These are phyloP conservation scores for Dryas iulia DNA, from an alignment of 1,140 invertebrate species.

Conservation along the genomic window DNA sequence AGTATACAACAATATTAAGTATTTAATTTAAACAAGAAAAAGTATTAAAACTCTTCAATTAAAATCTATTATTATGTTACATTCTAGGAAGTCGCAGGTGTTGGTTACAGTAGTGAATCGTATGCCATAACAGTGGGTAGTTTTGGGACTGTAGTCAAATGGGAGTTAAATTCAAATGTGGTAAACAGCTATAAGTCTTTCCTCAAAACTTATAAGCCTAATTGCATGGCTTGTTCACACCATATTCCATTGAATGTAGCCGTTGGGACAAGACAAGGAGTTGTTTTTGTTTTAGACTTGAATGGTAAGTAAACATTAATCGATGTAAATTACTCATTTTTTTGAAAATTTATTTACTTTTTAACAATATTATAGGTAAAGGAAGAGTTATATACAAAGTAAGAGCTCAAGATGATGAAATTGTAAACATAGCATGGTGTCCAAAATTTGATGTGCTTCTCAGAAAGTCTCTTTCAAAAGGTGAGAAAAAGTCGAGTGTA, in stretches of 20 bases:
- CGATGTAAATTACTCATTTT: neutral
- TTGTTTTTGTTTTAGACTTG: constrained; percentile 82
- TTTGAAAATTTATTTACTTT: neutral
- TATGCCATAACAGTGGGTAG: constrained; percentile 82
- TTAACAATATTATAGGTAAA: constrained; percentile 58
- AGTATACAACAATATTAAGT: too few species aligned
- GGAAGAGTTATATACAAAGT: constrained; percentile 84
- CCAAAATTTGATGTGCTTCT: constrained; percentile 74
- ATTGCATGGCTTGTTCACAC: constrained; percentile 83
- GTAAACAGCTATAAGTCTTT: constrained; percentile 58
- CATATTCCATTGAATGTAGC: constrained; percentile 83
- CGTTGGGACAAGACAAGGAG: constrained; percentile 84
- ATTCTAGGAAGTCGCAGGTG: constrained; percentile 73
- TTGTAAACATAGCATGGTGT: constrained; percentile 87
- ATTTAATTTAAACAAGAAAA: neutral
- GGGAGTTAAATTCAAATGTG: constrained; percentile 83
- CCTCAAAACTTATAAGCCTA: constrained; percentile 78
- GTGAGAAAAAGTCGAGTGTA: constrained; percentile 35
- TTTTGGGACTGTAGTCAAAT: constrained; percentile 82
- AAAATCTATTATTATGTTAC: neutral
- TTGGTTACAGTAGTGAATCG: constrained; percentile 74
- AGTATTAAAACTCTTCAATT: neutral
- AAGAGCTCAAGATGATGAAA: constrained; percentile 86
- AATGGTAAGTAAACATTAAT: constrained; percentile 74
- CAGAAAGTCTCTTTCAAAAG: constrained; percentile 45